These are phyloP conservation scores for Entomyzon cyanotis DNA, from an alignment of 2,113 vertebrate genomes.

Conservation along the genomic window DNA sequence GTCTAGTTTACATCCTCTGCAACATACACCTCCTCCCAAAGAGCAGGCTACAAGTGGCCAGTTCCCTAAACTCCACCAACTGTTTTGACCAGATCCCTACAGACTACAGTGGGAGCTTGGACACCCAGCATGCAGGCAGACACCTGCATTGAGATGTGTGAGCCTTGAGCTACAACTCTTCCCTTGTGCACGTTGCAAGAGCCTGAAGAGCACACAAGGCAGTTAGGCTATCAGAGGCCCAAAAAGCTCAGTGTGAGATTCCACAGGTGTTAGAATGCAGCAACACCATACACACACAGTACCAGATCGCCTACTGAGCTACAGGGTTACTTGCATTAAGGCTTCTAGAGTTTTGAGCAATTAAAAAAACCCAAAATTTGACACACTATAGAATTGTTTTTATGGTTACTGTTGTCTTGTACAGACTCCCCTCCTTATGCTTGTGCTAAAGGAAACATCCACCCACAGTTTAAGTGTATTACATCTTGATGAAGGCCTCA, in stretches of 20 bases:
- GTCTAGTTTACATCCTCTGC: not conserved
- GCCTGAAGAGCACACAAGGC: not conserved
- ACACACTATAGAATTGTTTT: not conserved
- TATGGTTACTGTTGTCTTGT: not conserved
- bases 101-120: not conserved
- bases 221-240: not conserved
- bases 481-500: not conserved
- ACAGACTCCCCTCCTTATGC: not conserved
- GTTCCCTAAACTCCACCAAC: not conserved
- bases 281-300: not conserved
- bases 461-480: not conserved
- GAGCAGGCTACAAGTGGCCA: not conserved
- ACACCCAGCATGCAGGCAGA: not conserved
- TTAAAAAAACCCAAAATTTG: not conserved
- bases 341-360: not conserved
- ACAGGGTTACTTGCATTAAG: not conserved
- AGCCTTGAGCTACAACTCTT: not conserved
- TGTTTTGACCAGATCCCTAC: not conserved
- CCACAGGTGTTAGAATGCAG: not conserved
- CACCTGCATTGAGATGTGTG: fast-evolving
- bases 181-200: not conserved
- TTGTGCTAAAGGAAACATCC: conserved; percentile 37
- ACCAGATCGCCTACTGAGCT: not conserved
- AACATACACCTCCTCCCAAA: not conserved
- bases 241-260: not conserved